A percentile compares a stretch with the other conserved stretches of the same genome.
phyloP scores from a whole-genome alignment of 2,113 vertebrate species.

The Psittacara wagleri region DNA sequence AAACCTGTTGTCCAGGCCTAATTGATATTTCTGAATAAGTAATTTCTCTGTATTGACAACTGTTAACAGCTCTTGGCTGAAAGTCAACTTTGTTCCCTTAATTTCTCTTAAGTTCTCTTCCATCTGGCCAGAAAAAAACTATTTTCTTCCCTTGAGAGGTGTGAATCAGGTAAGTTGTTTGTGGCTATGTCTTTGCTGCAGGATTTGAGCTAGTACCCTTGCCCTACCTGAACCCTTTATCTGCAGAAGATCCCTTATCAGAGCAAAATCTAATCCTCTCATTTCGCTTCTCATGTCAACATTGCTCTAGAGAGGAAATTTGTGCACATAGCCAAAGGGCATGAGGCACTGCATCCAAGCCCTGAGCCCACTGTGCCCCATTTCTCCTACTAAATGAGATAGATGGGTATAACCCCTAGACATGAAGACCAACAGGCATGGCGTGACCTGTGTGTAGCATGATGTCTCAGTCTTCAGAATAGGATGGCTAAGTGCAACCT shows the following conservation, averaged over 20 bases:
- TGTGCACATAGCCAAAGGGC: not conserved
- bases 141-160: not conserved
- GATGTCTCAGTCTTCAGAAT: not conserved
- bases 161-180: not conserved
- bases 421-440: not conserved
- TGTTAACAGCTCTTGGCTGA: not conserved
- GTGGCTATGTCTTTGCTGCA: not conserved
- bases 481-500: not conserved
- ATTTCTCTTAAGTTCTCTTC: not conserved
- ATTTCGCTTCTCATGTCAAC: not conserved
- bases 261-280: not conserved
- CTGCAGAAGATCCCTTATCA: not conserved
- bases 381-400: not conserved
- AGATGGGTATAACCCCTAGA: not conserved
- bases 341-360: not conserved
- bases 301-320: not conserved
- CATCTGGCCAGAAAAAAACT: not conserved
- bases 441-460: not conserved
- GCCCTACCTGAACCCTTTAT: not conserved
- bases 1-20: not conserved
- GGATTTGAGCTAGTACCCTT: not conserved
- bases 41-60: not conserved
- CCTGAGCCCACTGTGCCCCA: not conserved
- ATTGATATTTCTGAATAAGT: not conserved
- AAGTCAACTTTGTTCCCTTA: not conserved